Evolutionary conservation across 2,797 vertebrate genomes (phyloP).

Genomic region (Ptychobarbus kaznakovi): DNA sequence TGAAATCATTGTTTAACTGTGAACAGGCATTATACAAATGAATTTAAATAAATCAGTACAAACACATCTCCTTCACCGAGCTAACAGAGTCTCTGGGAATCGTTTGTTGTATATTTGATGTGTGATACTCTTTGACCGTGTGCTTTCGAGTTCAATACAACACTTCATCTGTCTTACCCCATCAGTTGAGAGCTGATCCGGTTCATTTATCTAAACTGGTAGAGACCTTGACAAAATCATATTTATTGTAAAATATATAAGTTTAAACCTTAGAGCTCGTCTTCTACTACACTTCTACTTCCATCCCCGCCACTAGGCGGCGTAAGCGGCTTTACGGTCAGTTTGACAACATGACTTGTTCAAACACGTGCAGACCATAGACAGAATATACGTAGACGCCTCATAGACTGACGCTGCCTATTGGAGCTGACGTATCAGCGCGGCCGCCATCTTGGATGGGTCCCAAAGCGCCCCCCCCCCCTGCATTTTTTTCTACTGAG

Average conservation of each 20-base stretch:
- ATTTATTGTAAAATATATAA: neutral
- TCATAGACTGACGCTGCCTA: no score
- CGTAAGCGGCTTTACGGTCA: neutral
- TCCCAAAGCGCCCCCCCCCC: no score
- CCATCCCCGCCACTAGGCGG: neutral
- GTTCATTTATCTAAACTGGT: neutral
- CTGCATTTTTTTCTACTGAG: no score
- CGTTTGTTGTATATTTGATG: neutral
- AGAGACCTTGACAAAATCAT: neutral
- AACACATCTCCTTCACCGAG: neutral
- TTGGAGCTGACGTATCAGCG: no score
- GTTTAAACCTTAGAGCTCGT: neutral
- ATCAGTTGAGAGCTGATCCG: neutral
- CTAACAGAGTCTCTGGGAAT: neutral
- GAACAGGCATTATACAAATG: neutral
- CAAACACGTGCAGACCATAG: neutral
- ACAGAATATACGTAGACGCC: no score
- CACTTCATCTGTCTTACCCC: neutral
- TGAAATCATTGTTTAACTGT: neutral
- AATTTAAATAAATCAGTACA: neutral
- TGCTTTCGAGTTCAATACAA: neutral
- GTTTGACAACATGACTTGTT: neutral
- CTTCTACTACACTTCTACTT: neutral
- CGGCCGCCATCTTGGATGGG: no score
- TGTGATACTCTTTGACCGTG: neutral